Base-by-base conservation (phyloP, 2,797 vertebrate species). In the Thalassophryne amazonica region DNA sequence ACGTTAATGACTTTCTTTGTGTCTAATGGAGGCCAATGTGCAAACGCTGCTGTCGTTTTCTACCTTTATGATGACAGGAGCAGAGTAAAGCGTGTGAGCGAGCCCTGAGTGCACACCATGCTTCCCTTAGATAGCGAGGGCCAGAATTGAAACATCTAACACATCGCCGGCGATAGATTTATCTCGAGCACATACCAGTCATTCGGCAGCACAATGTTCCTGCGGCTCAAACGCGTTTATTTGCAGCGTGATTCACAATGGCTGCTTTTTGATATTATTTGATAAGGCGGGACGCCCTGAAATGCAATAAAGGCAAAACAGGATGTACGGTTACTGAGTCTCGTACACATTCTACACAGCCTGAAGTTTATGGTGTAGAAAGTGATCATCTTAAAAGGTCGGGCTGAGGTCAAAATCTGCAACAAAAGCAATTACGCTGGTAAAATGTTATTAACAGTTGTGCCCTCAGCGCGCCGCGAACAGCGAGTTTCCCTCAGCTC, bases 101-200 rank as follows among this genome's bases (percentile, higher is more conserved):
- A 73, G 56, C 55, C 64, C 21, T 3, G 58, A 57, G 42, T 48
- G 12, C 56, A 42, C 5, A 35, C 66, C 31, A 38, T 51, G 72
- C 69, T 82, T 73, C 77, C 60, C 62, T 78, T 69, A 69, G 76
- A 77, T 70, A 73, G 73, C 43, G 9, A 56, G 45, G 30, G 28
- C 21, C 58, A 65, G 61, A 82, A 67, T 55, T 41, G 69, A 69
- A 76, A 75, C 60, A 65, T 71, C 59, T n/a, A 49, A 65, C 70
- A 65, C 70, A 76, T 84, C 74, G 78, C 25, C 43, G 21, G 42
- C 14, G 49, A 70, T 29, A 40, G 45, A 69, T 67, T 50, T 27
- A 59, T 67, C 52, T 4, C 48, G 50, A 64, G 70, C 30, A 75
- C 81, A 69, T 52, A 49, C 30, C 54, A 30, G 64, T 29, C 52